Evolutionary conservation across 2,888 invertebrate genomes (phyloP).

Genomic region (Neoitamus cyanurus): DNA sequence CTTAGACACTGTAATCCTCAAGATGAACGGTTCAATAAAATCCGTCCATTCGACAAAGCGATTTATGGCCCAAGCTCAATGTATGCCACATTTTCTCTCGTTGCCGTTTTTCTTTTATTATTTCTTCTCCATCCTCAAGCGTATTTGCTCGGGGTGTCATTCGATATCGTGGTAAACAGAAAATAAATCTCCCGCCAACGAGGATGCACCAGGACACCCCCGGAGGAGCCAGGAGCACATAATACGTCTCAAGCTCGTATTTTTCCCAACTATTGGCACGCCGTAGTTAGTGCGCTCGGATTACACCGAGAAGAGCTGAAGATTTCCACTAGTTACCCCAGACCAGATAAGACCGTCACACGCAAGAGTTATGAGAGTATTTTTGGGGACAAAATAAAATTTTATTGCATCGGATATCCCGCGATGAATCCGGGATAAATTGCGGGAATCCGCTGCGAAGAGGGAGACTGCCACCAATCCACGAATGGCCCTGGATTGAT

Average conservation of each 20-base stretch:
- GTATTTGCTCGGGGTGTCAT: not conserved
- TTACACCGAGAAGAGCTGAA: not conserved
- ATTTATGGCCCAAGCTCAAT: slow-evolving; percentile 21
- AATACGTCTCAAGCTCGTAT: not conserved
- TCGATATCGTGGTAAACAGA: slow-evolving; percentile 40
- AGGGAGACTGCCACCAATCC: not conserved
- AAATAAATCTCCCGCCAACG: slow-evolving; percentile 4
- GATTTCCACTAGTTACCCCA: slow-evolving; percentile 12
- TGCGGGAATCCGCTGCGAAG: not conserved
- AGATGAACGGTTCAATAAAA: slow-evolving; percentile 16
- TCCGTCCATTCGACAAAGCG: not conserved
- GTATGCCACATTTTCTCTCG: not conserved
- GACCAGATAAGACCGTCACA: not conserved
- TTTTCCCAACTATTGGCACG: slow-evolving; percentile 14
- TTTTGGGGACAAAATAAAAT: slow-evolving; percentile 27
- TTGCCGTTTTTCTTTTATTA: not conserved
- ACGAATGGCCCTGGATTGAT: slow-evolving; percentile 20
- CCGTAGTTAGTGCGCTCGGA: not conserved
- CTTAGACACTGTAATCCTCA: not conserved
- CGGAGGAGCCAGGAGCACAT: not conserved
- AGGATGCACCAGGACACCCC: slow-evolving; percentile 1
- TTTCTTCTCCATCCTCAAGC: not conserved
- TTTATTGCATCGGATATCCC: slow-evolving; percentile 38
- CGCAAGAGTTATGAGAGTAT: slow-evolving; percentile 32
- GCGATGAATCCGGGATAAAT: slow-evolving; percentile 7